Conservation (phyloP, 2,888 invertebrate genomes). For the Athripsodes cinereus region DNA sequence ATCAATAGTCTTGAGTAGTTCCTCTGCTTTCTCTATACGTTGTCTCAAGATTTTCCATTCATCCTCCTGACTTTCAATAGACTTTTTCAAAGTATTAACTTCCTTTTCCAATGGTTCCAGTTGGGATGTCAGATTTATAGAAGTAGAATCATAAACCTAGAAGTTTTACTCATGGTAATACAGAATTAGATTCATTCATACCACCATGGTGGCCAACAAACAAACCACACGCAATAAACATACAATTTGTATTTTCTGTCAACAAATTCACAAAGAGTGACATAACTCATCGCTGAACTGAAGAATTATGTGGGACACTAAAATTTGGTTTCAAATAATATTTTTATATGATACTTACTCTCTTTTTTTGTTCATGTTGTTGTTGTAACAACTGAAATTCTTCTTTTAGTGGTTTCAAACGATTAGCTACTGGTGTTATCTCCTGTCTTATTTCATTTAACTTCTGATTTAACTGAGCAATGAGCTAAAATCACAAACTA, state of each 20-base stretch:
- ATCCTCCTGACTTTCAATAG: slow-evolving; percentile 47
- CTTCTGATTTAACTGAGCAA: slow-evolving; percentile 56
- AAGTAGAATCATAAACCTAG: slow-evolving; percentile 57
- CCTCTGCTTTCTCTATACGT: slow-evolving; percentile 51
- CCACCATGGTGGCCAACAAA: neutral
- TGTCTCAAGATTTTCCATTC: slow-evolving; percentile 51
- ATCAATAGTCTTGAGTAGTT: slow-evolving; percentile 48
- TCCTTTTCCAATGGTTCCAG: slow-evolving; percentile 51
- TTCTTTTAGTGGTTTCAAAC: slow-evolving; percentile 60
- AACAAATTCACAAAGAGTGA: too few relatives aligned
- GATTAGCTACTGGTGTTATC: slow-evolving; percentile 45
- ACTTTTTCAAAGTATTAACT: slow-evolving; percentile 49
- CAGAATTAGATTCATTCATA: neutral
- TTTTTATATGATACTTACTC: slow-evolving; percentile 30
- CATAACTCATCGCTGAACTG: too few relatives aligned
- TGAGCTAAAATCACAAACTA: slow-evolving; percentile 41
- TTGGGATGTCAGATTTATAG: slow-evolving; percentile 50
- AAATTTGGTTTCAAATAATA: neutral
- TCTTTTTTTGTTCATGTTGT: slow-evolving; percentile 63
- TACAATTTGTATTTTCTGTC: neutral
- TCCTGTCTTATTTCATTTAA: slow-evolving; percentile 45
- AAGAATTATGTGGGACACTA: too few relatives aligned
- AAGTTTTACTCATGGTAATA: too few relatives aligned
- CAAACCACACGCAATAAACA: neutral
- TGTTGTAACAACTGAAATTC: slow-evolving; percentile 57